phyloP scores from a whole-genome alignment of 2,797 vertebrate species.

The Denticeps clupeoides region DNA sequence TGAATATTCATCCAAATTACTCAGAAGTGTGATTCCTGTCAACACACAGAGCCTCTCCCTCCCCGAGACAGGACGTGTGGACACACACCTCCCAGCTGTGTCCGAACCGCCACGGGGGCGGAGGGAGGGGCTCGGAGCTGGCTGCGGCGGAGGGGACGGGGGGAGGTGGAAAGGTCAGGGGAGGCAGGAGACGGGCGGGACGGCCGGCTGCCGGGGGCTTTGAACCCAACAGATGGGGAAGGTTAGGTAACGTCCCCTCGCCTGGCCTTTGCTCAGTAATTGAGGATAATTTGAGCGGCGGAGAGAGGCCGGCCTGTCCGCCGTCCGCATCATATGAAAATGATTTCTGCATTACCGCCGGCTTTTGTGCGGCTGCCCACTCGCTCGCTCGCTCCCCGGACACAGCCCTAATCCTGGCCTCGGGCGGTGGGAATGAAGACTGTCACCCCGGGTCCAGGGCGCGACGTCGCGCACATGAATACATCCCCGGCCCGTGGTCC shows the following conservation, averaged over 20 bases:
- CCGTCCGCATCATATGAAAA: slow-evolving; percentile 87
- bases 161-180: slow-evolving; percentile 68
- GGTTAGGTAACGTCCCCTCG: slow-evolving; percentile 94
- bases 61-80: slow-evolving; percentile 52
- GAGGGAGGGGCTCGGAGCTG: no score
- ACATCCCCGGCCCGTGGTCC: slow-evolving; percentile 51
- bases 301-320: slow-evolving; percentile 78
- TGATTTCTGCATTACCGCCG: slow-evolving; percentile 81
- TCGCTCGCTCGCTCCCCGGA: slow-evolving; percentile 36
- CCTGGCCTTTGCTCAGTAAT: slow-evolving; percentile 92
- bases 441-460: slow-evolving; percentile 65
- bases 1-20: slow-evolving; percentile 58
- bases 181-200: slow-evolving; percentile 72
- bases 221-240: slow-evolving; percentile 97
- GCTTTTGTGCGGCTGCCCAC: slow-evolving; percentile 57
- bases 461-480: slow-evolving; percentile 61
- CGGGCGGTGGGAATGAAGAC: slow-evolving; percentile 74
- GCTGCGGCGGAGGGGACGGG: no score
- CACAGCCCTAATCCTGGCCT: slow-evolving; percentile 88
- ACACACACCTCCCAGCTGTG: slow-evolving; percentile 54
- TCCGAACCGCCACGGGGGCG: slow-evolving; percentile 45
- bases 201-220: slow-evolving; percentile 62
- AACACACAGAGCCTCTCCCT: slow-evolving; percentile 46
- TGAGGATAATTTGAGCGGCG: slow-evolving; percentile 96
- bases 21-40: slow-evolving; percentile 46